These are phyloP conservation scores for Calonectris borealis DNA, from an alignment of 2,113 vertebrate species.

Conservation along the genomic window DNA sequence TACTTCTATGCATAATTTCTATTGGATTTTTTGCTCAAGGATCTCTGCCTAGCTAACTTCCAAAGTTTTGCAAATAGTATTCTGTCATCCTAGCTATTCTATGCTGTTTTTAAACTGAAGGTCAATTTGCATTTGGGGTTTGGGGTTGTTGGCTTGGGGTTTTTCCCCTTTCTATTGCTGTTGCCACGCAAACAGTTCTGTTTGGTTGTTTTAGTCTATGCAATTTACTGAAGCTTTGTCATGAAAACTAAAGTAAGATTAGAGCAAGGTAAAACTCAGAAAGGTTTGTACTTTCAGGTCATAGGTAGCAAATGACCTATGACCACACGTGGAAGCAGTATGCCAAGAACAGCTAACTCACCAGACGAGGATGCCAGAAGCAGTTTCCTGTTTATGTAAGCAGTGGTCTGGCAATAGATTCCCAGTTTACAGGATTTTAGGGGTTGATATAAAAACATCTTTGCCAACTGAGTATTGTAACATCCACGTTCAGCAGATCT, in stretches of 20 bases:
- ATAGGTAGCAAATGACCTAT: not conserved
- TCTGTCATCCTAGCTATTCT: not conserved
- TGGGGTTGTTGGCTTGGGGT: not conserved
- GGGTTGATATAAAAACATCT: not conserved
- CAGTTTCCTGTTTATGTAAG: not conserved
- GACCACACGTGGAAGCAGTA: fast-evolving
- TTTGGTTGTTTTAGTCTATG: not conserved
- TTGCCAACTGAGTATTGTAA: not conserved
- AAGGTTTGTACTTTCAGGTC: not conserved
- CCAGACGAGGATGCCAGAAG: not conserved
- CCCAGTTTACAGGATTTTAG: not conserved
- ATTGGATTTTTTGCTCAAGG: not conserved
- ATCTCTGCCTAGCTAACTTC: not conserved
- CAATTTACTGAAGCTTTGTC: not conserved
- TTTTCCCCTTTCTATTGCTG: not conserved
- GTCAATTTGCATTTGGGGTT: not conserved
- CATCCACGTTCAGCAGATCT: not conserved
- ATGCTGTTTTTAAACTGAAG: not conserved
- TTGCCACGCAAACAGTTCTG: not conserved
- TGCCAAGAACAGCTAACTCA: not conserved
- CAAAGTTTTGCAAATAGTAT: not conserved
- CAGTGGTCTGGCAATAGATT: not conserved
- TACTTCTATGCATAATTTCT: not conserved
- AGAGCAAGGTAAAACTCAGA: not conserved
- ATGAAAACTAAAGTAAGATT: not conserved